These are phyloP conservation scores for Phalera bucephala DNA, from an alignment of 2,888 invertebrate genomes.

Conservation along the genomic window DNA sequence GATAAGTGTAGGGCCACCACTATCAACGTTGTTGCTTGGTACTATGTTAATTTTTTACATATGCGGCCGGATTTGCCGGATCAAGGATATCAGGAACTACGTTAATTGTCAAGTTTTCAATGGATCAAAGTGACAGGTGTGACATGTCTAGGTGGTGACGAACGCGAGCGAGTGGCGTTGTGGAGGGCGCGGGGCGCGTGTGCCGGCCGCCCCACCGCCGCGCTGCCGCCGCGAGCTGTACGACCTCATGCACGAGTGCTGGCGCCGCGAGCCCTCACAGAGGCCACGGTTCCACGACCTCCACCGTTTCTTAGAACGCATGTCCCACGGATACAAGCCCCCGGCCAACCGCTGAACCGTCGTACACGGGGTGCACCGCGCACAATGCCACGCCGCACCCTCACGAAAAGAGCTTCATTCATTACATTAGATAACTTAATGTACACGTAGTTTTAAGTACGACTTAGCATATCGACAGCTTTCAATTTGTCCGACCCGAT, in stretches of 20 bases:
- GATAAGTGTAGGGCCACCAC: too few relatives aligned
- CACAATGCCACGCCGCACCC: slow-evolving; percentile 10
- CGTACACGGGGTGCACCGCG: not conserved
- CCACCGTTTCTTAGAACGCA: slow-evolving; percentile 92
- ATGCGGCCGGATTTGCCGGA: too few relatives aligned
- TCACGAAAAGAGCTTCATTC: slow-evolving; percentile 31
- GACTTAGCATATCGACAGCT: slow-evolving; percentile 22
- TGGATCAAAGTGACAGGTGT: not conserved
- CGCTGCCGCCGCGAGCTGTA: slow-evolving; percentile 94
- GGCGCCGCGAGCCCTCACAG: slow-evolving; percentile 91
- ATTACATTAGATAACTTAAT: slow-evolving; percentile 17
- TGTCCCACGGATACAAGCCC: slow-evolving; percentile 86
- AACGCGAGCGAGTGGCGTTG: slow-evolving; percentile 86
- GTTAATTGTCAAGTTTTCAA: too few relatives aligned
- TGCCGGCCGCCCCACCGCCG: slow-evolving; percentile 85
- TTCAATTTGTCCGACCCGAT: slow-evolving; percentile 16
- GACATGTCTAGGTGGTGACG: slow-evolving; percentile 87
- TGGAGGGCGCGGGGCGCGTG: slow-evolving; percentile 65
- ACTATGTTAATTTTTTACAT: too few relatives aligned
- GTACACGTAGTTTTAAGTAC: slow-evolving; percentile 22
- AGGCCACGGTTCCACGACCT: slow-evolving; percentile 94
- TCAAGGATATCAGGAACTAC: too few relatives aligned
- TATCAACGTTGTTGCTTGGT: too few relatives aligned
- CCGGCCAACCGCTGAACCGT: slow-evolving; percentile 49
- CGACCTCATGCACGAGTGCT: slow-evolving; percentile 96